Conservation (phyloP, 37 sponge, comb jelly and placozoan species). For the Chondrosia reniformis region DNA sequence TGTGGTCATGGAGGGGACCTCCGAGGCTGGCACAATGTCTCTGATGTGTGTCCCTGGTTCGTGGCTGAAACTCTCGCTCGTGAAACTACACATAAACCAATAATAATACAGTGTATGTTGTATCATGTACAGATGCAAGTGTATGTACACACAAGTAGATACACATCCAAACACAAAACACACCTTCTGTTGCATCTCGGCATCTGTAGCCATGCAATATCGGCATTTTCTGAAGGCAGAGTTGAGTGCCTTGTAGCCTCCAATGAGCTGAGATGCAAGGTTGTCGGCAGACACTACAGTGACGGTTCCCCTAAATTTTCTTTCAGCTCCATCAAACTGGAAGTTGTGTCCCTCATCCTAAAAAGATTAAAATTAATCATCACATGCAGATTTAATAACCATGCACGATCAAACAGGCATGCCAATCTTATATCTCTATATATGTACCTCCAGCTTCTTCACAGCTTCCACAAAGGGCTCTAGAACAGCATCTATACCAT, state of each 20-base stretch:
- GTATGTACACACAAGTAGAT: neutral
- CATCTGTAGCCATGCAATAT: conserved; percentile 35
- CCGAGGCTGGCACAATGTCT: conserved; percentile 44
- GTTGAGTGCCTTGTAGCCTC: conserved; percentile 41
- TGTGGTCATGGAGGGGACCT: conserved; percentile 60
- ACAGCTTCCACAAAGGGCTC: conserved; percentile 30
- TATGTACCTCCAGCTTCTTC: conserved; percentile 26
- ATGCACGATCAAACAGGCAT: too few relatives aligned
- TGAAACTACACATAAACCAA: too few relatives aligned
- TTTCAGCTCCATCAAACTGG: neutral
- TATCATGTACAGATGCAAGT: too few relatives aligned
- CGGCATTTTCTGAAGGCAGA: conserved; percentile 44
- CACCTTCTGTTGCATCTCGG: conserved; percentile 41
- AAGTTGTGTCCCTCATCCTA: conserved; percentile 34
- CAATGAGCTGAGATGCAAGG: conserved; percentile 24
- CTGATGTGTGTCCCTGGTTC: conserved; percentile 24
- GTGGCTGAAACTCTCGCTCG: conserved; percentile 12
- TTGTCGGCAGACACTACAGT: conserved; percentile 45
- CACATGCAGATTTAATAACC: too few relatives aligned
- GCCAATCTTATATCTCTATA: too few relatives aligned
- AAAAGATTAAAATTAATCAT: conserved; percentile 12
- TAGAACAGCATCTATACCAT: conserved; percentile 32
- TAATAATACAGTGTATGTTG: too few relatives aligned
- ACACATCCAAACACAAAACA: neutral
- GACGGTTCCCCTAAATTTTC: conserved; percentile 34